These are phyloP conservation scores for Idris sp. DNA, from an alignment of 1,140 invertebrate genomes.

Conservation along the genomic window DNA sequence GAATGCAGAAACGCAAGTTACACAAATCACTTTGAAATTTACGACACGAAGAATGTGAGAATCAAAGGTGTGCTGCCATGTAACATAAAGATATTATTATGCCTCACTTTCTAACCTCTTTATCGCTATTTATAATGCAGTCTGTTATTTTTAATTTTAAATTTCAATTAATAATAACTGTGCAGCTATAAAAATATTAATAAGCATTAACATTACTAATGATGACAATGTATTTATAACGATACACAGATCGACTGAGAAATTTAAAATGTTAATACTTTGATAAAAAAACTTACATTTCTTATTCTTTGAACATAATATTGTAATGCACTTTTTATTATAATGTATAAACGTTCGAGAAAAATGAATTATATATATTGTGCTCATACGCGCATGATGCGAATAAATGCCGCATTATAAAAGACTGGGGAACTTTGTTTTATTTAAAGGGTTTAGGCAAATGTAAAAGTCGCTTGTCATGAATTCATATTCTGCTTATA, in stretches of 20 bases:
- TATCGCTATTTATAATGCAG: slow-evolving; percentile 6
- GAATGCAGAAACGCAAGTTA: slow-evolving; percentile 29
- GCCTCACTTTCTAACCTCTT: background rate
- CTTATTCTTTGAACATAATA: no score
- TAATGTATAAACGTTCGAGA: no score
- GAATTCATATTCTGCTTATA: slow-evolving; percentile 21
- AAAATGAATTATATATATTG: background rate
- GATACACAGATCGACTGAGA: no score
- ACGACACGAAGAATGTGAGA: slow-evolving; percentile 33
- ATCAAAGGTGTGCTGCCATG: slow-evolving; percentile 26
- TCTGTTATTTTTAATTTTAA: no score
- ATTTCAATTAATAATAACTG: no score
- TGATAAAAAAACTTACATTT: no score
- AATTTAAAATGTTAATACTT: no score
- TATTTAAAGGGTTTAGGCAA: slow-evolving; percentile 20
- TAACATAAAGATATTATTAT: slow-evolving; percentile 31
- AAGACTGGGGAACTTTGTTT: slow-evolving; percentile 14
- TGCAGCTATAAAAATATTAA: no score
- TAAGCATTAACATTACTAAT: no score
- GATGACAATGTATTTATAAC: no score
- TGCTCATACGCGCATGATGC: background rate
- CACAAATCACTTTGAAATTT: slow-evolving; percentile 43
- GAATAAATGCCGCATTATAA: slow-evolving; percentile 12
- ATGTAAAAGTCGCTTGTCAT: slow-evolving; percentile 30
- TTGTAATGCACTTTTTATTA: no score